Percentiles rank a stretch among this genome's conserved stretches.
phyloP scores from a whole-genome alignment of 1,140 invertebrate genomes.

The Cydia strobilella region DNA sequence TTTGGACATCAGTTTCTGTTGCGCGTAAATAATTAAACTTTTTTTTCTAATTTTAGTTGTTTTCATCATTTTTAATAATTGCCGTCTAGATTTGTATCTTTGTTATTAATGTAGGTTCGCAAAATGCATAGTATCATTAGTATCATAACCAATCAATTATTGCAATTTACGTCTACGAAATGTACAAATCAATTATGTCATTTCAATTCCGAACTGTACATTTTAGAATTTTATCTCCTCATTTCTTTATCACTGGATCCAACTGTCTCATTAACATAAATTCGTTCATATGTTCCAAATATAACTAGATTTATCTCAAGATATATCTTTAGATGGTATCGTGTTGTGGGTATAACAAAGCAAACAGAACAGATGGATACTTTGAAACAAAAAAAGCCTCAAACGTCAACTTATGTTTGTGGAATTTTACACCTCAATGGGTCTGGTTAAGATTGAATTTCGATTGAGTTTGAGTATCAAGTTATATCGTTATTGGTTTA shows the following conservation, averaged over 20 bases:
- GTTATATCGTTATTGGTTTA: not conserved
- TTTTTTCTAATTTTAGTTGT: not conserved
- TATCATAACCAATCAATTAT: not conserved
- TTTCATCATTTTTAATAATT: constrained; percentile 12
- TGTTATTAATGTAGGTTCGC: not conserved
- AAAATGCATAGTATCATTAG: not conserved
- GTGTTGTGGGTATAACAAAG: constrained; percentile 29
- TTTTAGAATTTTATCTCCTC: constrained; percentile 29
- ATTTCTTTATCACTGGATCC: constrained; percentile 29
- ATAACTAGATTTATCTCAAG: constrained; percentile 40
- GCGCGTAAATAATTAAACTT: constrained; percentile 14
- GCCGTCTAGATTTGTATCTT: not conserved
- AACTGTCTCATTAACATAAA: constrained; percentile 30
- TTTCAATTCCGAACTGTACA: constrained; percentile 10
- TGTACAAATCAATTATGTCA: constrained; percentile 27
- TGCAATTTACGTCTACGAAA: constrained; percentile 5
- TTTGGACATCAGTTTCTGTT: constrained; percentile 19
- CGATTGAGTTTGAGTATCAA: not conserved
- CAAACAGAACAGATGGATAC: constrained; percentile 26
- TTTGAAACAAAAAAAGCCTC: not conserved
- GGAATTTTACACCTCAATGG: not conserved
- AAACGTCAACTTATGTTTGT: not conserved
- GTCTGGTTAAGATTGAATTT: not conserved
- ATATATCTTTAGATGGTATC: constrained; percentile 42
- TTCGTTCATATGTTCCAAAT: constrained; percentile 32